Conservation (phyloP, 2,888 invertebrate genomes). For the Gastrophysa polygoni region DNA sequence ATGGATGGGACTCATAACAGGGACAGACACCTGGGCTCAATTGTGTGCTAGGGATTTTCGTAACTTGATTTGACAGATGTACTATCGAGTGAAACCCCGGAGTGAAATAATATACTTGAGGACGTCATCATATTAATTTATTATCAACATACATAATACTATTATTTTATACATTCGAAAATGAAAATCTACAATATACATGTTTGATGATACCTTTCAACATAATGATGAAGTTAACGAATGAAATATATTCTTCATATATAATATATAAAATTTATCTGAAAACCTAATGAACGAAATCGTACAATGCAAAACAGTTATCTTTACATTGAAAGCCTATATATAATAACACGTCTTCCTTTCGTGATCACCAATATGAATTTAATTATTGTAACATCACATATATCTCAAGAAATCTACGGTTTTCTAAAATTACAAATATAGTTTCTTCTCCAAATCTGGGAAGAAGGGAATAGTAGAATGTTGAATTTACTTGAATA, state of each 20-base stretch:
- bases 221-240: too few species aligned
- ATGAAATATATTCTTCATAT: slow-evolving; percentile 25
- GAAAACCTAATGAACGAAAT: slow-evolving; percentile 37
- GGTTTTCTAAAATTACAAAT: slow-evolving; percentile 31
- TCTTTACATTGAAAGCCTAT: slow-evolving; percentile 45
- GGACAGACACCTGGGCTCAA: too few species aligned
- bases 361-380: slow-evolving; percentile 30
- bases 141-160: slow-evolving; percentile 43
- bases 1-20: too few species aligned
- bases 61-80: too few species aligned
- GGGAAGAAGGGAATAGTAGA: neutral
- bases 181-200: slow-evolving; percentile 30
- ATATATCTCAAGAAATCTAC: slow-evolving; percentile 50
- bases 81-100: too few species aligned
- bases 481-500: neutral
- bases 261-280: slow-evolving; percentile 34
- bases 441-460: neutral
- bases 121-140: slow-evolving; percentile 35
- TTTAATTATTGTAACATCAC: slow-evolving; percentile 55
- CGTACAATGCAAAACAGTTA: slow-evolving; percentile 13
- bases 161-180: slow-evolving; percentile 38
- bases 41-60: too few species aligned
- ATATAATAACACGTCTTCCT: slow-evolving; percentile 23
- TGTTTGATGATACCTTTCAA: too few species aligned
- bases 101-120: too few species aligned